These are phyloP conservation scores for Labroides dimidiatus DNA, from an alignment of 2,797 vertebrate genomes.

Conservation along the genomic window DNA sequence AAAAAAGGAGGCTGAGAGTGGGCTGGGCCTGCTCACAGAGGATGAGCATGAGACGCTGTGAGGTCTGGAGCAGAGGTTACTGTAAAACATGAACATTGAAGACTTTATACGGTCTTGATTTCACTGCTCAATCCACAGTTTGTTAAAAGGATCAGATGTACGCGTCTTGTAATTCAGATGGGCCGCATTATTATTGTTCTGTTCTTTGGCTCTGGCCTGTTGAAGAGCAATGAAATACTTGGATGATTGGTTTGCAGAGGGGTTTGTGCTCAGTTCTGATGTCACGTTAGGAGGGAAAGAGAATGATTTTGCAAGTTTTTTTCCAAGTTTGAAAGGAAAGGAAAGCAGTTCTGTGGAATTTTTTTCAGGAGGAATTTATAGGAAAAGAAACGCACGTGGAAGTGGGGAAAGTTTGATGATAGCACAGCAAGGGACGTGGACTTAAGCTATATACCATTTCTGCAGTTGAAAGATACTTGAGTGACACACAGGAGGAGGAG, in stretches of 20 bases:
- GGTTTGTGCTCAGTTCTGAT: conserved; percentile 23
- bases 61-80: conserved; percentile 43
- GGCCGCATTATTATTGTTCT: conserved; percentile 34
- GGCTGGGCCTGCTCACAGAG: conserved; percentile 79
- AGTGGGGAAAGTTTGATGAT: conserved; percentile 31
- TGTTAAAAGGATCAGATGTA: conserved; percentile 24
- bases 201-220: conserved; percentile 44
- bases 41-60: conserved; percentile 31
- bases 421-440: conserved; percentile 31
- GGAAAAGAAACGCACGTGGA: conserved; percentile 47
- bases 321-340: conserved; percentile 47
- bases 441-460: conserved; percentile 69
- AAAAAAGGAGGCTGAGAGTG: conserved; percentile 66
- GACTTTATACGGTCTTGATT: conserved; percentile 42
- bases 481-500: conserved; percentile 47
- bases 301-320: conserved; percentile 55
- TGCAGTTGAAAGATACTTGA: conserved; percentile 51
- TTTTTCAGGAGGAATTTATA: conserved; percentile 1
- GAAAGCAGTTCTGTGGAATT: conserved; percentile 33
- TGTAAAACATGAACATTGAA: conserved; percentile 22
- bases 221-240: conserved; percentile 38
- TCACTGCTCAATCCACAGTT: conserved; percentile 41
- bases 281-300: conserved; percentile 27
- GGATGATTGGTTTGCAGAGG: conserved; percentile 18
- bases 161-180: conserved; percentile 41